Base-by-base conservation (phyloP, 2,113 vertebrate species). In the Oreocharis arfaki region DNA sequence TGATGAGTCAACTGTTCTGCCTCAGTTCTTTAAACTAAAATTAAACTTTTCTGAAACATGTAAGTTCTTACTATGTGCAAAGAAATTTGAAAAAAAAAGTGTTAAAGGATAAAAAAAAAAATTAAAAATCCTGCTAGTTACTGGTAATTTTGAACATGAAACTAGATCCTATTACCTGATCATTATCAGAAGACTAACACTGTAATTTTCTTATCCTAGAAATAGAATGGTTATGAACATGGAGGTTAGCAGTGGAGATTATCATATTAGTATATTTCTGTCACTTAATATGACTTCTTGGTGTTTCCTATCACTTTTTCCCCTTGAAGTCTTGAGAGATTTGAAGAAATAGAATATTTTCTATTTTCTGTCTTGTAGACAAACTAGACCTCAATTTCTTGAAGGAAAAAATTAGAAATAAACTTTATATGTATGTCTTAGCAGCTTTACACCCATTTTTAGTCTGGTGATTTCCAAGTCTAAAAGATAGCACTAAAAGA, bases 361-460 rank as follows among this genome's bases (percentile, higher is more conserved):
- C 17, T 78, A 26, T 37, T 11, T 30, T 55, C 16, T 73, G 10
- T 35, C 53, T 46, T 82, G n/a, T 39, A 68, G 63, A 47, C 7
- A 75, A 67, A 80, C 13, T 53, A 64, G 56, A 79, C 71, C 17
- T 42, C 13, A 47, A 76, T 59, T 63, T 84, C 97, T 94, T 93
- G 56, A 84, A 92, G 50, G 9, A 67, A 53, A 88, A 96, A 96
- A 89, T 52, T 37, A 86, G 15, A 92, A 94, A 95, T 22, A 92
- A 84, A 64, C 11, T 21, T 92, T 68, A 19, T 70, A 84, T 56
- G 17, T 83, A 87, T 39, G 17, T 33, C 6, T 52, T 74, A 47
- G 19, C 19, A 91, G 5, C 5, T 89, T 87, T 91, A 20, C 20
- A 69, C 9, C 1, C 1, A 30, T 55, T 85, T 84, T 76, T 59